phyloP scores from a whole-genome alignment of 2,888 invertebrate species.

The Eulithis prunata region DNA sequence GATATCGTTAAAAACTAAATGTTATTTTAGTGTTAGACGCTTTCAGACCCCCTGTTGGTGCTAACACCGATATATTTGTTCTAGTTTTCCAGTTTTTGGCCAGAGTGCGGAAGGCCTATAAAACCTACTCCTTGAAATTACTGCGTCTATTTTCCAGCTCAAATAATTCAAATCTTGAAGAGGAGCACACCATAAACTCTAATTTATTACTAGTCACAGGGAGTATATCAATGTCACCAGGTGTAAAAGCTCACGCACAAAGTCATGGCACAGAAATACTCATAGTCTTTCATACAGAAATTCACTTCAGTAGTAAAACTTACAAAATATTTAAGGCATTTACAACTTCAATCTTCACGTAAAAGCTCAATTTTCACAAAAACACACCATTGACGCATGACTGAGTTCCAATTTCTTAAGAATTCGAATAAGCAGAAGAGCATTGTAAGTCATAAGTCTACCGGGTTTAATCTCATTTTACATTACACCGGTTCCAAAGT shows the following conservation, averaged over 20 bases:
- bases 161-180: conserved; percentile 5
- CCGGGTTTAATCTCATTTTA: background rate
- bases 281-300: background rate
- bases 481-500: conserved; percentile 3
- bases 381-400: too few species aligned
- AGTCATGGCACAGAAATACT: conserved; percentile 57
- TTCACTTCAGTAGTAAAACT: background rate
- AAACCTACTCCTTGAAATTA: too few species aligned
- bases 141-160: background rate
- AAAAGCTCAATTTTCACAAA: background rate
- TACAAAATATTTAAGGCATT: background rate
- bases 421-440: too few species aligned
- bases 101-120: too few species aligned
- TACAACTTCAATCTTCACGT: background rate
- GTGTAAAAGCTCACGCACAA: conserved; percentile 72
- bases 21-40: too few species aligned
- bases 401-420: too few species aligned
- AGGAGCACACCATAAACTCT: conserved; percentile 14
- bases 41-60: too few species aligned
- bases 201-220: conserved; percentile 17
- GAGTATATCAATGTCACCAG: conserved; percentile 75
- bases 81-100: too few species aligned
- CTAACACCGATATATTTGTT: too few species aligned
- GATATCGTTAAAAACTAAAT: too few species aligned
- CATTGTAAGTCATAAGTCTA: background rate